Percentiles rank a stretch among this genome's conserved stretches.
Evolutionary conservation across 2,113 vertebrate species (phyloP).

Genomic region (Athene noctua): DNA sequence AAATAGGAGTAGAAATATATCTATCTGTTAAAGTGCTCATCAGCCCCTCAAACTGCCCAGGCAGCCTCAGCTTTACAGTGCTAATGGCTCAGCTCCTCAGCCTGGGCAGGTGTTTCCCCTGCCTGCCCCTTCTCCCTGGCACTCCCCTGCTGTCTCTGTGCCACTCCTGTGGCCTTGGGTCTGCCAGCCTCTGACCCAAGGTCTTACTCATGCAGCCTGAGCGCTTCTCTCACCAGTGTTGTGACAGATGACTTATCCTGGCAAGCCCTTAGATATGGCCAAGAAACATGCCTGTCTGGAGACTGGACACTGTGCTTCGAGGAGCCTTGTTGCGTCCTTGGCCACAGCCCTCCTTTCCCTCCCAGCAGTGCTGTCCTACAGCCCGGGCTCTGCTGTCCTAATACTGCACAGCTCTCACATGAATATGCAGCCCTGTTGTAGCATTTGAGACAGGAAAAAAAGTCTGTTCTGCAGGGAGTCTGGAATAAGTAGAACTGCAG

Average conservation of each 20-base stretch:
- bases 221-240: fast-evolving
- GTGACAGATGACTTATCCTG: background rate
- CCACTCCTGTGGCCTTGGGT: background rate
- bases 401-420: background rate
- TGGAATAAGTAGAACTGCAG: background rate
- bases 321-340: fast-evolving
- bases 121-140: background rate
- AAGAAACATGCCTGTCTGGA: background rate
- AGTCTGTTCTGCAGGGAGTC: background rate
- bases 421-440: background rate
- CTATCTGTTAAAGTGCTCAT: fast-evolving
- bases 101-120: background rate
- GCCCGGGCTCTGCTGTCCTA: background rate
- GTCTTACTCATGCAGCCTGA: background rate
- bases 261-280: background rate
- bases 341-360: background rate
- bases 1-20: background rate
- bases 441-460: background rate
- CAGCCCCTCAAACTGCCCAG: background rate
- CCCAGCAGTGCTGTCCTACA: fast-evolving
- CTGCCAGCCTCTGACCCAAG: background rate
- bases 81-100: background rate
- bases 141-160: fast-evolving
- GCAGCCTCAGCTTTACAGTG: background rate
- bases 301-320: fast-evolving